Base-by-base conservation (phyloP, 2,888 invertebrate species). In the Diaperis boleti region DNA sequence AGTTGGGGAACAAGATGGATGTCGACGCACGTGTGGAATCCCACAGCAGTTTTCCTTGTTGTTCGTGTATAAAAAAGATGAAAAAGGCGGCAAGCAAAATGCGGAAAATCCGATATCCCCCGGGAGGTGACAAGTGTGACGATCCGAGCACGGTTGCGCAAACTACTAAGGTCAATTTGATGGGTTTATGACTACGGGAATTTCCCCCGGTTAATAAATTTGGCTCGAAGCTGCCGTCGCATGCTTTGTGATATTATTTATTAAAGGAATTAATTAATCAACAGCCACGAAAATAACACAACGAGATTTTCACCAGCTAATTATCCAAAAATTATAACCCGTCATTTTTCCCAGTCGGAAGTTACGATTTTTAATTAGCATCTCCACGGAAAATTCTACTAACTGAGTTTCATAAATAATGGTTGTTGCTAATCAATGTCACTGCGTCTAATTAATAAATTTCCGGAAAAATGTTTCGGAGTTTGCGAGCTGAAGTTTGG, bases 291-390 rank as follows among this genome's bases (percentile, higher is more conserved):
- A 47, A 47, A 47, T 31, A 33, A 2, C 29, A 15, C 7, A n/a
- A 17, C 13, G 47, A 47, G 31, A 31, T 4, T 47, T 47, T 47
- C n/a, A n/a, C 29, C 15, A 14, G 31, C 31, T 47, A 47, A 29
- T 47, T 15, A 31, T 17, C 3, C 11, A 15, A 31, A 47, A 47
- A 47, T 31, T 47, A 47, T 47, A 18, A 13, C 5, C 31, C 47
- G 14, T 33, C 47, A 29, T 47, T 47, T 47, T 47, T 47, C 47
- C 13, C 47, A 47, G 15, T 47, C 47, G 31, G 31, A 47, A 47
- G 31, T 47, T 29, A 31, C 47, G 7, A 31, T 47, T 47, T 47
- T 47, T 47, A 47, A 47, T 47, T 47, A 15, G 47, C 15, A 44
- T 5, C 13, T n/a, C 33, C 4, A 7, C 10, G 1, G 29, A 6